A percentile compares a stretch with the other conserved stretches of the same genome.
Conservation (phyloP, 2,888 invertebrate genomes). For the Cosmorhoe ocellata region DNA sequence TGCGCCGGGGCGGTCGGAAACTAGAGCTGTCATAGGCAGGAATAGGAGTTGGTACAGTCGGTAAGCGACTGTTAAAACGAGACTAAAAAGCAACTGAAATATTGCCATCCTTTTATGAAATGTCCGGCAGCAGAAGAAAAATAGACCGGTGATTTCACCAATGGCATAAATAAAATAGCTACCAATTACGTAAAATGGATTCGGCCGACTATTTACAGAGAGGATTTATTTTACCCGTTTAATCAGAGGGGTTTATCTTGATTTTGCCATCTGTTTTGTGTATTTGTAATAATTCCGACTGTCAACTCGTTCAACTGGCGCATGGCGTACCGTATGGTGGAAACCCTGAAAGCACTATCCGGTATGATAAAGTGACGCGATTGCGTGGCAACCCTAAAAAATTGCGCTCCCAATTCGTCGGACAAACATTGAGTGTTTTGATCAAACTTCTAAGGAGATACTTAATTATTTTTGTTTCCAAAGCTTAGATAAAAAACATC, state of each 20-base stretch:
- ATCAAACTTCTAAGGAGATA: constrained; percentile 1
- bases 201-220: constrained; percentile 33
- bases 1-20: constrained; percentile 4
- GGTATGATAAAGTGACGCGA: constrained; percentile 44
- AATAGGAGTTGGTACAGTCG: constrained; percentile 2
- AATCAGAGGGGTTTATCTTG: constrained; percentile 46
- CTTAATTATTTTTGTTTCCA: no score
- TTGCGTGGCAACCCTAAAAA: constrained; percentile 36
- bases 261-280: constrained; percentile 41
- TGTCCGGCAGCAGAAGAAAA: constrained; percentile 31
- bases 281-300: constrained; percentile 49
- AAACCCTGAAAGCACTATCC: constrained; percentile 46
- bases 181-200: constrained; percentile 35
- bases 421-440: constrained; percentile 5
- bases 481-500: no score
- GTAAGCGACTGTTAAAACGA: constrained; percentile 24
- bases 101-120: constrained; percentile 31
- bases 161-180: constrained; percentile 36
- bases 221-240: constrained; percentile 46
- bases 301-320: constrained; percentile 41
- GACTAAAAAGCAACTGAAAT: constrained; percentile 29
- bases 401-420: constrained; percentile 10
- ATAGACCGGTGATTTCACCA: constrained; percentile 30
- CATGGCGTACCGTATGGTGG: constrained; percentile 40
- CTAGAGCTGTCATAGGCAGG: constrained; percentile 18